Evolutionary conservation across 2,797 vertebrate genomes (phyloP).

Genomic region (Microchirus variegatus): DNA sequence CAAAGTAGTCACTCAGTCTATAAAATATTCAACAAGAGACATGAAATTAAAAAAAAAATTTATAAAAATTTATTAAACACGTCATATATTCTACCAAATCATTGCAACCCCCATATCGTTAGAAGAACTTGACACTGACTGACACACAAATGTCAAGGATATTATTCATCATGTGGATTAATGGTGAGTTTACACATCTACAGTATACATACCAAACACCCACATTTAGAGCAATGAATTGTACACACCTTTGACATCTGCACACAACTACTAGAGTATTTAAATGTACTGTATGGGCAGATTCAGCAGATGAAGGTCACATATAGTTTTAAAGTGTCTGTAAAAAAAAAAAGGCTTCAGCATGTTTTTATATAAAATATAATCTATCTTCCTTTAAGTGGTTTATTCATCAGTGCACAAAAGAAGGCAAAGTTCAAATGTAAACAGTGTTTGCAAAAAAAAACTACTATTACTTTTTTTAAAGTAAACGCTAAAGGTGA

Average conservation of each 20-base stretch:
- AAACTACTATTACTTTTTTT: too few relatives aligned
- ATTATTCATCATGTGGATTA: background rate
- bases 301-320: too few relatives aligned
- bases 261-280: constrained; percentile 1
- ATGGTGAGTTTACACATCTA: background rate
- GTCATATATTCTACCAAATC: background rate
- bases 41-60: constrained; percentile 1
- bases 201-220: background rate
- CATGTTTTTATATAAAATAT: constrained; percentile 7
- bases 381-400: constrained; percentile 1
- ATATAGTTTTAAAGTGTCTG: too few relatives aligned
- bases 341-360: background rate
- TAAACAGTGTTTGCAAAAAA: constrained; percentile 37
- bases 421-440: constrained; percentile 13
- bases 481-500: too few relatives aligned
- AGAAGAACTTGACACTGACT: background rate
- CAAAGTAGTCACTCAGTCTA: background rate
- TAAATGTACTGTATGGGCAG: background rate
- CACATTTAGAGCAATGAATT: constrained; percentile 3
- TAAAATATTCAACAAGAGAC: background rate
- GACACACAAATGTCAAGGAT: background rate
- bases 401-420: constrained; percentile 28
- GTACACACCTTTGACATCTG: constrained; percentile 6
- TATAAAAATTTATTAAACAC: constrained; percentile 11
- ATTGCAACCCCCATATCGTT: constrained; percentile 16